A percentile compares a stretch with the other conserved stretches of the same genome.
phyloP scores from a whole-genome alignment of 2,113 vertebrate genomes.

The Atherinomorus stipes region DNA sequence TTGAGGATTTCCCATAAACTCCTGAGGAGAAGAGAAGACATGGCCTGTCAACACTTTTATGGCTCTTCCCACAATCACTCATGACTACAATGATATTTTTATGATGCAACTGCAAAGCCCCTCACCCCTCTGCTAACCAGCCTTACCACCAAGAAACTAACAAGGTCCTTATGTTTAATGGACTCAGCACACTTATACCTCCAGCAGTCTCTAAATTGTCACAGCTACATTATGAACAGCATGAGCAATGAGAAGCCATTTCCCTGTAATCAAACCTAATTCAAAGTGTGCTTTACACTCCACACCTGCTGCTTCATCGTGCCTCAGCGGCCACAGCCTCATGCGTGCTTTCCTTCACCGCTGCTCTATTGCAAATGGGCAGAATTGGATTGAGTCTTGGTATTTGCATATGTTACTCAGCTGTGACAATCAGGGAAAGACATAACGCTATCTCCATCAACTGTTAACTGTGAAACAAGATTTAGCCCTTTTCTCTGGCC shows the following conservation, averaged over 20 bases:
- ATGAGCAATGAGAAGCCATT: slow-evolving; percentile 24
- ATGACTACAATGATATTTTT: slow-evolving; percentile 60
- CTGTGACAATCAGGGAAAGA: slow-evolving; percentile 25
- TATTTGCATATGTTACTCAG: slow-evolving; percentile 57
- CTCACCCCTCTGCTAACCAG: background rate
- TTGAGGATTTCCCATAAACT: slow-evolving; percentile 45
- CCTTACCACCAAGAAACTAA: slow-evolving; percentile 51
- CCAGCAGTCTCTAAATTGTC: slow-evolving; percentile 42
- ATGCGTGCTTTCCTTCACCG: background rate
- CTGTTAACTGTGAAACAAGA: slow-evolving; percentile 67
- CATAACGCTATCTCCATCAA: slow-evolving; percentile 47
- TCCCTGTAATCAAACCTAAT: slow-evolving; percentile 65
- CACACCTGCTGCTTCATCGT: slow-evolving; percentile 40
- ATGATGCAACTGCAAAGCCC: slow-evolving; percentile 49
- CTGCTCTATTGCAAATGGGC: slow-evolving; percentile 16
- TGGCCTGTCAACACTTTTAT: slow-evolving; percentile 52
- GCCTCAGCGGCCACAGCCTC: slow-evolving; percentile 18
- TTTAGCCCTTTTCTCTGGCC: slow-evolving; percentile 51
- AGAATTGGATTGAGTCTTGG: slow-evolving; percentile 23
- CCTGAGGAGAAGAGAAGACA: slow-evolving; percentile 42
- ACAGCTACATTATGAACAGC: slow-evolving; percentile 1
- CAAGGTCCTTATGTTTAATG: slow-evolving; percentile 74
- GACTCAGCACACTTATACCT: slow-evolving; percentile 50
- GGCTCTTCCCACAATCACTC: slow-evolving; percentile 44
- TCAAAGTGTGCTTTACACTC: slow-evolving; percentile 37